phyloP scores from a whole-genome alignment of 1,140 invertebrate genomes.

The Nasonia vitripennis region DNA sequence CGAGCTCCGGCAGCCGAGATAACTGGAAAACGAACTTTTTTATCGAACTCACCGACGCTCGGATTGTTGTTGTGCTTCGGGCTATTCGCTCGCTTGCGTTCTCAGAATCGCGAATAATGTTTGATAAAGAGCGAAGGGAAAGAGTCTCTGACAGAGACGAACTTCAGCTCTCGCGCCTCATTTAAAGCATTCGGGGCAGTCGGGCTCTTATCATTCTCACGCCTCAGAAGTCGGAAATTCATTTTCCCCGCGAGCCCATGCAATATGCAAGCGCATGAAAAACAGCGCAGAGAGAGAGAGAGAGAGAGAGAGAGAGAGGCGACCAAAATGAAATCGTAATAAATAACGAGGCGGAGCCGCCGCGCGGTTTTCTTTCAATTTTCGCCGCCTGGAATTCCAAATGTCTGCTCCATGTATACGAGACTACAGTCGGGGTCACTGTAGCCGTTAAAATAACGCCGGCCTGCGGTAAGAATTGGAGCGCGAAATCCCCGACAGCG shows the following conservation, averaged over 20 bases:
- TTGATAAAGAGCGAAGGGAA: too few relatives aligned
- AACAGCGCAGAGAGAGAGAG: background rate
- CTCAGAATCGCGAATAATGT: too few relatives aligned
- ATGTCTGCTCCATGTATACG: background rate
- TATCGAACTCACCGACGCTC: too few relatives aligned
- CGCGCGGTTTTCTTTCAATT: constrained; percentile 18
- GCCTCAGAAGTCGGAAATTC: constrained; percentile 11
- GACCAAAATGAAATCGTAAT: constrained; percentile 13
- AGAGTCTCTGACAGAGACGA: background rate
- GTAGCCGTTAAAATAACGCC: background rate
- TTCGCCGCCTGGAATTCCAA: constrained; percentile 6
- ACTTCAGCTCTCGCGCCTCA: background rate
- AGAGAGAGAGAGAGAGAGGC: too few relatives aligned
- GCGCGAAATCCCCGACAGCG: constrained; percentile 3
- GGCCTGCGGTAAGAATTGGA: constrained; percentile 23
- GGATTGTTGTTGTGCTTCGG: too few relatives aligned
- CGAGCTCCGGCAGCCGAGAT: too few relatives aligned
- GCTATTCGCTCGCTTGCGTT: too few relatives aligned
- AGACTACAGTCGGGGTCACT: too few relatives aligned
- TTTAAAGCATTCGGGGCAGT: background rate
- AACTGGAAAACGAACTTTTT: too few relatives aligned
- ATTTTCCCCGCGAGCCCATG: background rate
- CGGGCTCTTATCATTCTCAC: background rate
- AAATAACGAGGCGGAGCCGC: background rate
- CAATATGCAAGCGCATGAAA: constrained; percentile 25